Percentiles rank a stretch among this genome's conserved stretches.
These are phyloP conservation scores for Camponotus floridanus DNA, from an alignment of 1,140 invertebrate species.

Conservation along the genomic window DNA sequence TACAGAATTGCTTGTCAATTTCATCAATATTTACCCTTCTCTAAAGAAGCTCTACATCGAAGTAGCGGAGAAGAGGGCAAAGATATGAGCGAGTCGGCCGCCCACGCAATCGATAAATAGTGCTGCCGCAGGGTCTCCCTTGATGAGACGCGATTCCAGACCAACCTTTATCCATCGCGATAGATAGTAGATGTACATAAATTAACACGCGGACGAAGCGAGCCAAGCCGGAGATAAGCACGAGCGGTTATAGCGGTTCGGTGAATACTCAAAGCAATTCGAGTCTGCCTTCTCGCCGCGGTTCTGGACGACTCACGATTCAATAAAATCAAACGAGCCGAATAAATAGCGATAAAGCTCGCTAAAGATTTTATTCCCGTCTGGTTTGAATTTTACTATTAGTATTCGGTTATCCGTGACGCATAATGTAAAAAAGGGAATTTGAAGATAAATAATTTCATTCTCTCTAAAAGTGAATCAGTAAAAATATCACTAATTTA, in stretches of 20 bases:
- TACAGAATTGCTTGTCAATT: background rate
- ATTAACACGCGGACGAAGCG: constrained; percentile 53
- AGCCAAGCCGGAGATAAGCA: constrained; percentile 53
- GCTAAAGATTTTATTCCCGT: constrained; percentile 28
- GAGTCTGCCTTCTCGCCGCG: constrained; percentile 7
- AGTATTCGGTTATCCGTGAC: background rate
- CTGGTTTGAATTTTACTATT: background rate
- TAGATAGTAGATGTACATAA: constrained; percentile 69
- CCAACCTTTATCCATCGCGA: constrained; percentile 64
- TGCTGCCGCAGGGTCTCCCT: constrained; percentile 40
- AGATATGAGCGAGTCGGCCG: constrained; percentile 32
- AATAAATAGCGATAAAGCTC: constrained; percentile 75
- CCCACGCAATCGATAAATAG: constrained; percentile 67
- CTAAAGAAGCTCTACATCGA: background rate
- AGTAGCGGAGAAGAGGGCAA: constrained; percentile 8
- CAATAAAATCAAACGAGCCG: constrained; percentile 71
- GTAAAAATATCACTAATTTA: no score
- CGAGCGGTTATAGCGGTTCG: constrained; percentile 49
- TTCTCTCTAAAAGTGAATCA: no score
- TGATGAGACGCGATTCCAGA: constrained; percentile 67
- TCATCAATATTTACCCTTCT: background rate
- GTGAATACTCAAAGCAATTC: constrained; percentile 52
- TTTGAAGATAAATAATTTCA: background rate
- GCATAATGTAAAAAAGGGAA: background rate
- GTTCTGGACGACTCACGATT: constrained; percentile 22